Evolutionary conservation across 2,888 invertebrate genomes (phyloP).

Genomic region (Busseola fusca): DNA sequence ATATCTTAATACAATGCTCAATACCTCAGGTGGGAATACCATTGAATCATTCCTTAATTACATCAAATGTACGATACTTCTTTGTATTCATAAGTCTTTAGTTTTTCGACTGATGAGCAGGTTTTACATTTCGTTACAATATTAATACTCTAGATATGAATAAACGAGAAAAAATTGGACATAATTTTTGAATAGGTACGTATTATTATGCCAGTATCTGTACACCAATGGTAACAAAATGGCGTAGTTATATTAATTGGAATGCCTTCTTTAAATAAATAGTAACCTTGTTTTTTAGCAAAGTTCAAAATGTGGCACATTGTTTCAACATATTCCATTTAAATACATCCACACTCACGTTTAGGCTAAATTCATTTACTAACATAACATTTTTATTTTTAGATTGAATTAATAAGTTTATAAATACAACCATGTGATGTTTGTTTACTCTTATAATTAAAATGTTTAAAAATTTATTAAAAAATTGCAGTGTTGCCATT

Average conservation of each 20-base stretch:
- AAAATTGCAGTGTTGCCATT: slow-evolving; percentile 24
- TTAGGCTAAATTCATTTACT: slow-evolving; percentile 26
- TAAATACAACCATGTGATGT: slow-evolving; percentile 62
- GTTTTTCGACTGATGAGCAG: slow-evolving; percentile 35
- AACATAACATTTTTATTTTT: slow-evolving; percentile 11
- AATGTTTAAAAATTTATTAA: slow-evolving; percentile 31
- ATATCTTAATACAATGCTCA: slow-evolving; percentile 52
- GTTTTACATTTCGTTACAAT: slow-evolving; percentile 22
- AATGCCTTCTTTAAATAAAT: slow-evolving; percentile 62
- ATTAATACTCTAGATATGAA: slow-evolving; percentile 7
- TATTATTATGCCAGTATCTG: slow-evolving; percentile 1
- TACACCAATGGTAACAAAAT: slow-evolving; percentile 52
- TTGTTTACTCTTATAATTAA: slow-evolving; percentile 37
- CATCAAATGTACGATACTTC: slow-evolving; percentile 24
- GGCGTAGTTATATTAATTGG: slow-evolving; percentile 59
- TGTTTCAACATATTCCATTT: slow-evolving; percentile 50
- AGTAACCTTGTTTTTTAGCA: slow-evolving; percentile 38
- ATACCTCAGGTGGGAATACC: slow-evolving; percentile 66
- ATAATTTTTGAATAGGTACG: not conserved
- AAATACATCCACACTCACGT: slow-evolving; percentile 33
- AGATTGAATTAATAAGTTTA: slow-evolving; percentile 35
- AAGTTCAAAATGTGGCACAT: slow-evolving; percentile 60
- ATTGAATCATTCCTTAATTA: slow-evolving; percentile 39
- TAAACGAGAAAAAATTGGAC: not conserved
- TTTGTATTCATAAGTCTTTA: slow-evolving; percentile 31